These are phyloP conservation scores for Lamellibrachia luymesi DNA, from an alignment of 1,140 invertebrate genomes.

Conservation along the genomic window DNA sequence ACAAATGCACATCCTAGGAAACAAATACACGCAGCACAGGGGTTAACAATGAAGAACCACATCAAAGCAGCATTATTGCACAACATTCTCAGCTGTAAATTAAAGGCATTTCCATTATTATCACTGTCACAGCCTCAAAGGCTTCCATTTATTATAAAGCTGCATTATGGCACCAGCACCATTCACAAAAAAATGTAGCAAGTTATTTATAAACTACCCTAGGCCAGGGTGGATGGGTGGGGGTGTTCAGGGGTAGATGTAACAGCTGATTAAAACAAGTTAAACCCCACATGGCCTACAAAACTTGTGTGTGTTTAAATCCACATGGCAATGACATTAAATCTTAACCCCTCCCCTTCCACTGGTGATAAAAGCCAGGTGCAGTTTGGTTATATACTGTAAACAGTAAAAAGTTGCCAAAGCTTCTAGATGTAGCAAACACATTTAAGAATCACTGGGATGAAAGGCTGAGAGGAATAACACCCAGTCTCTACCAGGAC, in stretches of 20 bases:
- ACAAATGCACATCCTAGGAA: neutral
- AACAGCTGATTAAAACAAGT: neutral
- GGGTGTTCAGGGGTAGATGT: neutral
- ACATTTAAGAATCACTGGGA: neutral
- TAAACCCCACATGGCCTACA: neutral
- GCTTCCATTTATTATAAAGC: neutral
- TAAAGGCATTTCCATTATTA: neutral
- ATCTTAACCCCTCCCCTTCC: no score
- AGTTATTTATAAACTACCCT: neutral
- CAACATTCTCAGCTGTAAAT: neutral
- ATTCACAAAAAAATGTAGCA: neutral
- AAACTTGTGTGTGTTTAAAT: neutral
- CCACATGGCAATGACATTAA: neutral
- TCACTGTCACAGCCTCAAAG: neutral
- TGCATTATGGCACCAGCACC: neutral
- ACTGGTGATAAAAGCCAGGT: neutral
- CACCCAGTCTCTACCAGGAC: no score
- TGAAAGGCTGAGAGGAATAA: neutral
- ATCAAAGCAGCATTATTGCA: neutral
- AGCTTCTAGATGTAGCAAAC: neutral
- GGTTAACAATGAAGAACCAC: neutral
- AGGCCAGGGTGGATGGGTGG: neutral
- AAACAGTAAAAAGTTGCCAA: neutral
- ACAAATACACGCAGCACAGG: no score
- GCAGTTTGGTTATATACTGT: neutral